Evolutionary conservation across 2,113 vertebrate species (phyloP).

Genomic region (Tretioscincus oriximinensis): DNA sequence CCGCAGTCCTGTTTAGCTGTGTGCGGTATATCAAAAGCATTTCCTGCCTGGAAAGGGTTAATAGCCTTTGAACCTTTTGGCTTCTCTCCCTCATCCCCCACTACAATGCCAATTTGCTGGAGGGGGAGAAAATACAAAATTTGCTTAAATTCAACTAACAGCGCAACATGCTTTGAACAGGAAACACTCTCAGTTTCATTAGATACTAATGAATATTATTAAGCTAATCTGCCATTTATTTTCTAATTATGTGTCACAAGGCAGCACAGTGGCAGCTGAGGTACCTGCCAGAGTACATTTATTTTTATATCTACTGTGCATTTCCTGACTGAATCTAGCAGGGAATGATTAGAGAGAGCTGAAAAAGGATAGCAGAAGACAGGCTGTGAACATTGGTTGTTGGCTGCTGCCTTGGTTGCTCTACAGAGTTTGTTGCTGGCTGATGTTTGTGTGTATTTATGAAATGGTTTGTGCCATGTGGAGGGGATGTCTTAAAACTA

Average conservation of each 20-base stretch:
- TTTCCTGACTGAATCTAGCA: slow-evolving; percentile 53
- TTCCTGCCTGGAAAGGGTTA: slow-evolving; percentile 46
- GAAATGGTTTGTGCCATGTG: slow-evolving; percentile 11
- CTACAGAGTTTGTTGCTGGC: slow-evolving; percentile 21
- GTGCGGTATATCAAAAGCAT: background rate
- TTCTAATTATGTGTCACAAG: slow-evolving; percentile 80
- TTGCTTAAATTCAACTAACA: slow-evolving; percentile 72
- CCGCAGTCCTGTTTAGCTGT: slow-evolving; percentile 16
- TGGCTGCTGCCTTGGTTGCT: slow-evolving; percentile 33
- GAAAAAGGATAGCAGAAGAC: slow-evolving; percentile 24
- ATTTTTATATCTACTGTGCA: slow-evolving; percentile 54
- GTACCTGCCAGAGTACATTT: slow-evolving; percentile 67
- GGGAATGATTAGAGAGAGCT: slow-evolving; percentile 60
- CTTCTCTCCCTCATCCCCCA: background rate
- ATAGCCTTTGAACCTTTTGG: background rate
- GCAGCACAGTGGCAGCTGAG: slow-evolving; percentile 68
- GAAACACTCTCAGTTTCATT: slow-evolving; percentile 75
- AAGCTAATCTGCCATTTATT: slow-evolving; percentile 82
- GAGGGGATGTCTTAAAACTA: background rate
- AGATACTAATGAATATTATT: slow-evolving; percentile 83
- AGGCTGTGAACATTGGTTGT: slow-evolving; percentile 6
- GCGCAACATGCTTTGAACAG: slow-evolving; percentile 66
- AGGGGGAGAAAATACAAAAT: slow-evolving; percentile 64
- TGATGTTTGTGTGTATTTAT: slow-evolving; percentile 13
- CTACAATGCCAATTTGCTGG: slow-evolving; percentile 18